Base-by-base conservation (phyloP, 2,888 invertebrate species). In the Ellobium chinense region DNA sequence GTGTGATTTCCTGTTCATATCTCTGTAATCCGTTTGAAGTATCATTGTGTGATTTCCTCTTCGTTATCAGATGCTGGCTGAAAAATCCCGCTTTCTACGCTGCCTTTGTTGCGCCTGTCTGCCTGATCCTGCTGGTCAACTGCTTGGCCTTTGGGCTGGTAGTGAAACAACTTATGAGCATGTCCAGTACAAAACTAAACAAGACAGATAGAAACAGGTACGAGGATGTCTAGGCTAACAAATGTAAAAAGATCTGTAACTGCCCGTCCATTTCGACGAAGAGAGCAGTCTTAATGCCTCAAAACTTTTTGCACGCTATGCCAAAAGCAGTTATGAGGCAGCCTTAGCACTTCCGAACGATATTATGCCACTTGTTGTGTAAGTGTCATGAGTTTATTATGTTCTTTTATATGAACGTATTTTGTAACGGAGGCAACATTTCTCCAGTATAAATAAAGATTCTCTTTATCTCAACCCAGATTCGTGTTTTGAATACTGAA, bases 91-190 rank as follows among this genome's bases (percentile, higher is more conserved):
- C 91, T 14, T 91, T 91, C 83, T 91, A 89, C 78, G 87, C 81
- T 0, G 88, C 91, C 0, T 89, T 91, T 75, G 84, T 91, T 29
- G 90, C 89, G 0, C 94, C 94, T 0, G 92, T 93, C 4, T 91
- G 92, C 73, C 54, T 92, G 5, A 91, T 94, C 54, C 86, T 94
- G 9, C 75, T 92, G 0, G 83, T 92, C 46, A 94, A 94, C 86
- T 87, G 89, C 36, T 83, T 92, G 7, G 92, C 93, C 21, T 94
- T 94, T 84, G 87, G 89, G 18, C 83, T 93, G 82, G 93, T 94
- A 18, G 72, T 91, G 24, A 77, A 85, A 24, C 88, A 88, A 79
- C 83, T 91, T 21, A 31, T 85, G 1, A 84, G 83, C 18, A 31
- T 82, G 68, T 70, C 70, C 7, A 65, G 80, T 36, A 39, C 29